phyloP scores from a whole-genome alignment of 2,888 invertebrate genomes.

The Podotricha telesiphe region DNA sequence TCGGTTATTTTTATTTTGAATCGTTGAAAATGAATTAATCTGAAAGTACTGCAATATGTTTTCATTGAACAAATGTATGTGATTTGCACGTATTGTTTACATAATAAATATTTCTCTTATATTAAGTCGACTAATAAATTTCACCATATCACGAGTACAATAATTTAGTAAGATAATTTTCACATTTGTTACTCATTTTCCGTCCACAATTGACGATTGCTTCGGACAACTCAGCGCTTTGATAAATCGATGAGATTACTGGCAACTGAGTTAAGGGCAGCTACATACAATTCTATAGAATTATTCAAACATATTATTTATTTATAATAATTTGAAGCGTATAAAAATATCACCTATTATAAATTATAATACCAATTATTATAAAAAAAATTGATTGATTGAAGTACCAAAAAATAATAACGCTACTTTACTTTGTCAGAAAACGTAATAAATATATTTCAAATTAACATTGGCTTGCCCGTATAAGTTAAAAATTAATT shows the following conservation, averaged over 20 bases:
- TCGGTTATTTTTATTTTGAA: neutral
- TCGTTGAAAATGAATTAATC: neutral
- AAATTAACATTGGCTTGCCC: too few species aligned
- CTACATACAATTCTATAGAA: slow-evolving; percentile 30
- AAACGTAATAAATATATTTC: too few species aligned
- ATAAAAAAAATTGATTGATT: too few species aligned
- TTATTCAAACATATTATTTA: too few species aligned
- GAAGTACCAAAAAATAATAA: too few species aligned
- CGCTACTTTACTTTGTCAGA: too few species aligned
- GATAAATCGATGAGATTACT: slow-evolving; percentile 76
- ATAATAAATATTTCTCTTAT: slow-evolving; percentile 36
- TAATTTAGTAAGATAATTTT: slow-evolving; percentile 43
- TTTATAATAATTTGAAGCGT: too few species aligned
- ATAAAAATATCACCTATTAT: too few species aligned
- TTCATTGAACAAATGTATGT: slow-evolving; percentile 3
- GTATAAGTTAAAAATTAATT: too few species aligned
- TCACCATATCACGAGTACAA: slow-evolving; percentile 35
- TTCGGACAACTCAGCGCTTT: slow-evolving; percentile 62
- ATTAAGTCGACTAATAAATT: slow-evolving; percentile 38
- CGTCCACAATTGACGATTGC: slow-evolving; percentile 60
- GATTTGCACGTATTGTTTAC: slow-evolving; percentile 26
- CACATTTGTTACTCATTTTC: slow-evolving; percentile 58
- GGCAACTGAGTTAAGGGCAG: slow-evolving; percentile 53
- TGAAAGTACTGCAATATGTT: neutral
- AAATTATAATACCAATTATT: too few species aligned